Conservation (phyloP, 1,140 invertebrate species). For the Gonioctena quinquepunctata region DNA sequence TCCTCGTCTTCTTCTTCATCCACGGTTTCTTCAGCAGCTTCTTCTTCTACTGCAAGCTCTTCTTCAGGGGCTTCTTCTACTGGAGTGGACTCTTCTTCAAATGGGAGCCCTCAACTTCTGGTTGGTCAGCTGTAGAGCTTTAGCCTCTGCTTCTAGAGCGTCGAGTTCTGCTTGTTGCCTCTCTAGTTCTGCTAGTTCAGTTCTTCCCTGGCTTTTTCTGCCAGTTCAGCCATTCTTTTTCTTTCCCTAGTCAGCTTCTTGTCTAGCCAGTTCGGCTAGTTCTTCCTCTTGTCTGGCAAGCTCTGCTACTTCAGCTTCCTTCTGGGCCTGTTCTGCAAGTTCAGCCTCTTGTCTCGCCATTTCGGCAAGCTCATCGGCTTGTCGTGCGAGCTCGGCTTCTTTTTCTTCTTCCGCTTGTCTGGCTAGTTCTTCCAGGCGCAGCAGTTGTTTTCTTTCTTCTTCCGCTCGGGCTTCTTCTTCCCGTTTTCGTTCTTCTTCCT, state of each 20-base stretch:
- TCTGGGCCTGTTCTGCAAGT: constrained; percentile 61
- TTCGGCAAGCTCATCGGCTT: constrained; percentile 66
- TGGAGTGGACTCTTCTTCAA: constrained; percentile 29
- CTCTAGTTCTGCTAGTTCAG: constrained; percentile 32
- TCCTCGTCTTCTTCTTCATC: constrained; percentile 50
- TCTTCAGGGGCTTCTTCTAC: neutral
- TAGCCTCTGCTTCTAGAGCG: constrained; percentile 33
- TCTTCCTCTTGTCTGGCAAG: constrained; percentile 60
- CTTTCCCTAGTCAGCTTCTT: constrained; percentile 66
- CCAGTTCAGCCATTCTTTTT: constrained; percentile 63
- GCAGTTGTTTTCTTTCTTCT: constrained; percentile 58
- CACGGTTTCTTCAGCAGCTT: neutral
- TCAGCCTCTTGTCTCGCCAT: constrained; percentile 61
- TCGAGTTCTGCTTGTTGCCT: constrained; percentile 33
- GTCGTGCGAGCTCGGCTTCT: constrained; percentile 53
- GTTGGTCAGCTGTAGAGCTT: constrained; percentile 31
- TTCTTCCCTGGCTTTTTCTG: constrained; percentile 52
- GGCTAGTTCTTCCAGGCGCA: constrained; percentile 48
- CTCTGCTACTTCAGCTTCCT: constrained; percentile 60
- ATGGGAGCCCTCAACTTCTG: constrained; percentile 36
- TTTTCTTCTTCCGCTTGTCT: constrained; percentile 65
- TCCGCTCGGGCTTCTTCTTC: constrained; percentile 63
- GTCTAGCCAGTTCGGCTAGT: constrained; percentile 62
- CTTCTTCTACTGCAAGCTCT: neutral
- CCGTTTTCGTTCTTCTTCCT: constrained; percentile 58